Conservation (phyloP, 2,113 vertebrate species). For the Theristicus caerulescens region DNA sequence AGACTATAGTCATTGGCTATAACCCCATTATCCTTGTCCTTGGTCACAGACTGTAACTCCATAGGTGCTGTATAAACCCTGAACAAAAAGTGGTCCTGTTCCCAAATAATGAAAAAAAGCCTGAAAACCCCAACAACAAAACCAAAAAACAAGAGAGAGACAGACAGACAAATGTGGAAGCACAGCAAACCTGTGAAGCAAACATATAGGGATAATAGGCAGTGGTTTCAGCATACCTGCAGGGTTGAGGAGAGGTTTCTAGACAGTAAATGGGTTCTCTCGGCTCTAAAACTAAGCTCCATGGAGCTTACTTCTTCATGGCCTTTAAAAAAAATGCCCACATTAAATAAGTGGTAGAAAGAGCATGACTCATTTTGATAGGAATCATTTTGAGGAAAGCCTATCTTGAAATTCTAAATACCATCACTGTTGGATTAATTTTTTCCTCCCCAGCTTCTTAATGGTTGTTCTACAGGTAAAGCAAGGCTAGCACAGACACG, state of each 20-base stretch:
- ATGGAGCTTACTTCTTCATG: neutral
- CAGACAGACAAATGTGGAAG: neutral
- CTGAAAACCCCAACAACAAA: neutral
- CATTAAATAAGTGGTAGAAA: neutral
- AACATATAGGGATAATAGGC: neutral
- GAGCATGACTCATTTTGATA: neutral
- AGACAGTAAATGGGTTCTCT: neutral
- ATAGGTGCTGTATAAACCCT: neutral
- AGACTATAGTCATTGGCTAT: rapidly evolving
- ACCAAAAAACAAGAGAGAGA: neutral
- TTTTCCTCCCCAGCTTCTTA: neutral
- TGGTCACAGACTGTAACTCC: neutral
- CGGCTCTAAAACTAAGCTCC: neutral
- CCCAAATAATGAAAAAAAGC: neutral
- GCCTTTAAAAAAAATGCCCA: too few species aligned
- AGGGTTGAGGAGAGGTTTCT: neutral
- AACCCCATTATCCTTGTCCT: rapidly evolving
- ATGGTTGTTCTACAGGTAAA: neutral
- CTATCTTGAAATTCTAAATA: neutral
- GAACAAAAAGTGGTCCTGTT: neutral
- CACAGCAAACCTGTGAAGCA: neutral
- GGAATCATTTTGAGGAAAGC: neutral
- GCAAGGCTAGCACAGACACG: neutral
- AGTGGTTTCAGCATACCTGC: neutral
- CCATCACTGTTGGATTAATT: neutral